Evolutionary conservation across 2,888 invertebrate species (phyloP), one percentile per base, ranked within the genome.

Genomic region (Tipula vernalis): DNA sequence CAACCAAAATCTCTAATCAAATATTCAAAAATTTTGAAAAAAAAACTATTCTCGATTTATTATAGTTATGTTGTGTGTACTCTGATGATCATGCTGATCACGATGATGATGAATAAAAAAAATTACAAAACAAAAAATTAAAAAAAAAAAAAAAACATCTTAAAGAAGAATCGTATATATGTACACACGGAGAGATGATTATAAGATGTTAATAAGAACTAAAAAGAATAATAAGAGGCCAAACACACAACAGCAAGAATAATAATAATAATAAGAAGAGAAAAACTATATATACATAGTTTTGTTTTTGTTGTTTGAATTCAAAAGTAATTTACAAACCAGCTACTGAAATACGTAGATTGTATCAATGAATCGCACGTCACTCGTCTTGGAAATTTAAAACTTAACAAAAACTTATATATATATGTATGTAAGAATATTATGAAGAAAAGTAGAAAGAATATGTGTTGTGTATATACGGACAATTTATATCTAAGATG

Each of bases 301-400:
- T 83, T 83, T 83, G 36, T 84, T 83, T 1, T 83, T 84, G 36
- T 84, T 84, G 36, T 89, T 89, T 89, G 88, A 89, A 88, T 89
- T 89, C 88, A 88, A 89, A 89, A 89, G 91, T 91, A 91, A 91
- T 91, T 91, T 91, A 91, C 91, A 91, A 90, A 90, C 90, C 91
- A 90, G 91, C 91, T 91, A 91, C 91, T 91, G 91, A 91, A 91
- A 91, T 91, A 91, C 91, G 91, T 89, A 89, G 88, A 88, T 86
- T 86, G 86, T 86, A 86, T 86, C 86, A 44, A 84, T 84, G 71
- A 84, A 84, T 84, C 84, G 84, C 84, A 84, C 84, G 84, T 84
- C 84, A 84, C 84, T 84, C 41, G 71, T 71, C 71, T 71, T 71
- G 71, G 71, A 71, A 71, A 71, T 71, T 71, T 71, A 71, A 71